These are phyloP conservation scores for Hyles euphorbiae DNA, from an alignment of 1,140 invertebrate genomes.

Conservation along the genomic window DNA sequence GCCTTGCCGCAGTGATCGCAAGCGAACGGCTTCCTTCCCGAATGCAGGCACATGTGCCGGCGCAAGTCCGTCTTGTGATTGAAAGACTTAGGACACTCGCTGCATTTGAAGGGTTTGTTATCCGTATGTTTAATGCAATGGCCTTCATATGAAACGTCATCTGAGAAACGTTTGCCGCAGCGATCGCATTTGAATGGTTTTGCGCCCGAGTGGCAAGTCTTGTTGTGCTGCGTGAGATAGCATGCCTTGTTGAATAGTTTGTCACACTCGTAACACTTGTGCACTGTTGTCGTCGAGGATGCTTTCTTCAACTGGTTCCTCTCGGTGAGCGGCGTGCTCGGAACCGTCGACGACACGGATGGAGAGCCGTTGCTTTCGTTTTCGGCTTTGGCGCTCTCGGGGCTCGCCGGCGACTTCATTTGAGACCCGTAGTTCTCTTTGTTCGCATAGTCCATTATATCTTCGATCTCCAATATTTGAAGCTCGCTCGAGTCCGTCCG, in stretches of 20 bases:
- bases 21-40: conserved; percentile 86
- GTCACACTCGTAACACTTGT: conserved; percentile 88
- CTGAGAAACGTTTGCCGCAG: conserved; percentile 89
- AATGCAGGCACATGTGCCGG: conserved; percentile 91
- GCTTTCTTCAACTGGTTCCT: conserved; percentile 63
- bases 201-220: conserved; percentile 90
- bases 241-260: conserved; percentile 91
- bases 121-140: conserved; percentile 87
- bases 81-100: conserved; percentile 88
- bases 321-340: conserved; percentile 59
- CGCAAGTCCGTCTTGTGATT: conserved; percentile 93
- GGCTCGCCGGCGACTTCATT: conserved; percentile 70
- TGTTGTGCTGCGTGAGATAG: conserved; percentile 93
- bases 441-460: conserved; percentile 70
- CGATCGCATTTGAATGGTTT: conserved; percentile 90
- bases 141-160: conserved; percentile 79
- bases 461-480: conserved; percentile 67
- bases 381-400: conserved; percentile 61
- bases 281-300: conserved; percentile 60
- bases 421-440: conserved; percentile 73
- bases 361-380: conserved; percentile 60
- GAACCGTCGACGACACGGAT: conserved; percentile 59
- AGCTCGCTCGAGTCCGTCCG: conserved; percentile 51
- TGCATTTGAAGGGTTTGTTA: conserved; percentile 93
- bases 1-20: conserved; percentile 91